These are phyloP conservation scores for Micronisus gabar DNA, from an alignment of 2,113 vertebrate genomes.

Conservation along the genomic window DNA sequence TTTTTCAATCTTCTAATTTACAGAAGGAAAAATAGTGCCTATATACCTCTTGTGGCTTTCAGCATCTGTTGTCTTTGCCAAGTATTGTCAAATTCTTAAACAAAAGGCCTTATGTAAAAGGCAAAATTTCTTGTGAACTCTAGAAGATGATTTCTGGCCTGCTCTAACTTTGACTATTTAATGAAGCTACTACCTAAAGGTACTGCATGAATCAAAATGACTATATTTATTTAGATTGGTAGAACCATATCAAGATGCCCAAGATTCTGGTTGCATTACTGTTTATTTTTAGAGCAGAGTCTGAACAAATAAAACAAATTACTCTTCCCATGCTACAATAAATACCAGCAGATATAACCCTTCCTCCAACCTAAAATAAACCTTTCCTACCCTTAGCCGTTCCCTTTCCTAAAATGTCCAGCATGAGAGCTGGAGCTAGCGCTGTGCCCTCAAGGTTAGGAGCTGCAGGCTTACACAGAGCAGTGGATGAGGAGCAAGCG, in stretches of 20 bases:
- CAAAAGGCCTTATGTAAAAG: background rate
- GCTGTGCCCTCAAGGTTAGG: background rate
- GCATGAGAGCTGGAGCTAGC: background rate
- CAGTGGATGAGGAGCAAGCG: background rate
- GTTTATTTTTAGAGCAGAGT: background rate
- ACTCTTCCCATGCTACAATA: background rate
- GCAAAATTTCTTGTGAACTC: background rate
- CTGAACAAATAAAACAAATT: background rate
- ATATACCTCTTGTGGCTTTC: background rate
- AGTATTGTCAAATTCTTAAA: background rate
- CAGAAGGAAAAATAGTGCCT: background rate
- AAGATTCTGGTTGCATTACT: background rate
- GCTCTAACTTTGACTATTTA: background rate
- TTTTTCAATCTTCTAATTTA: background rate
- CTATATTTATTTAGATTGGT: background rate
- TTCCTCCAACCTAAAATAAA: background rate
- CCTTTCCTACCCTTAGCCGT: background rate
- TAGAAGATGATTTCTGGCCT: background rate
- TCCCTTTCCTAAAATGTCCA: background rate
- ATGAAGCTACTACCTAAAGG: background rate
- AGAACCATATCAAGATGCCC: background rate
- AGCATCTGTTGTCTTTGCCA: background rate
- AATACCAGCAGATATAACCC: background rate
- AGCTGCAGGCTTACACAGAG: background rate
- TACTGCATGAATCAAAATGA: background rate